These are phyloP conservation scores for Ptychobarbus kaznakovi DNA, from an alignment of 2,797 vertebrate species.

Conservation along the genomic window DNA sequence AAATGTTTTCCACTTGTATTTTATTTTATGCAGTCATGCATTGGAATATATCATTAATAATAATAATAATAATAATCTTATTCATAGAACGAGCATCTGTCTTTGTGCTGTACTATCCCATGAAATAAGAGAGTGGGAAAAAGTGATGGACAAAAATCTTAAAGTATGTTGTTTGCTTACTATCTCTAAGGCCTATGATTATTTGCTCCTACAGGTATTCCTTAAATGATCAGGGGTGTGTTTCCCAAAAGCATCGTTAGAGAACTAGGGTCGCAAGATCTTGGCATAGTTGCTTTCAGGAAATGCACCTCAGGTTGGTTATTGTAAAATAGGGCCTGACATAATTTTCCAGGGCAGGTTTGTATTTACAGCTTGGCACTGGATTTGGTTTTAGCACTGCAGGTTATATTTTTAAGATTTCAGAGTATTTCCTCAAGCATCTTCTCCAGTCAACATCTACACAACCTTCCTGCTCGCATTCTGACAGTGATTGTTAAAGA, in stretches of 20 bases:
- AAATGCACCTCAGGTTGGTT: not conserved
- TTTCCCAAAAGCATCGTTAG: not conserved
- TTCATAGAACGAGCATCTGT: not conserved
- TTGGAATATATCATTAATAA: not conserved
- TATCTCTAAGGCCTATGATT: slow-evolving; percentile 8
- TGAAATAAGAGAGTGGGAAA: not conserved
- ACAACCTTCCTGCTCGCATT: slow-evolving; percentile 4
- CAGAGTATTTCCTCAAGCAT: slow-evolving; percentile 3
- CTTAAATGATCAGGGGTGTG: not conserved
- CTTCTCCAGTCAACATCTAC: slow-evolving; percentile 34
- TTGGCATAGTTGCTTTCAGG: not conserved
- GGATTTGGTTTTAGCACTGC: not conserved
- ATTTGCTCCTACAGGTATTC: not conserved
- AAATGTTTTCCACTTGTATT: not conserved
- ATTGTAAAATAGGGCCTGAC: slow-evolving; percentile 3
- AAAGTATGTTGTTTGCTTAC: not conserved
- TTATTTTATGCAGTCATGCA: not conserved
- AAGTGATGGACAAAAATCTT: not conserved
- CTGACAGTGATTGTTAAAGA: slow-evolving; percentile 52
- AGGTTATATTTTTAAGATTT: not conserved
- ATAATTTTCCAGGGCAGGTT: not conserved
- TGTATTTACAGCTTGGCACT: not conserved
- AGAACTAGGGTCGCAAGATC: not conserved
- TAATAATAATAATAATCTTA: not conserved
- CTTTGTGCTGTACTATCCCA: not conserved